phyloP scores from a whole-genome alignment of 1,140 invertebrate species.

The Drosophila chauvacae region DNA sequence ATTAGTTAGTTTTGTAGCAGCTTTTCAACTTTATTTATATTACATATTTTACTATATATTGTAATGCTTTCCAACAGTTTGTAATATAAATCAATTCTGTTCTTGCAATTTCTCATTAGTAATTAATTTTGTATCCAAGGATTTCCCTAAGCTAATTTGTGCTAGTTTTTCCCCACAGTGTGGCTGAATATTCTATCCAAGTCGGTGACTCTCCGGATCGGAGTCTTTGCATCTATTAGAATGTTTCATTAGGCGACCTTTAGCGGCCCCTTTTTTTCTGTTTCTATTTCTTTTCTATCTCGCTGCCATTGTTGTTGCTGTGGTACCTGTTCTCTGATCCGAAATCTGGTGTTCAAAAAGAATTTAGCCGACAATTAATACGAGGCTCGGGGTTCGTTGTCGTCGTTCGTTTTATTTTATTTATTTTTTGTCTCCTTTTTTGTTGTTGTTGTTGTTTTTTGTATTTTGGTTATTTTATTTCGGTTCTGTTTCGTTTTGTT shows the following conservation, averaged over 20 bases:
- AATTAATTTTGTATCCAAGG: background rate
- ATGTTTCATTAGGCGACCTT: constrained; percentile 76
- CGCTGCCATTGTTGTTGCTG: constrained; percentile 34
- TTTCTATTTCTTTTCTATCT: constrained; percentile 41
- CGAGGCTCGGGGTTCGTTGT: constrained; percentile 49
- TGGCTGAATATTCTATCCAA: constrained; percentile 35
- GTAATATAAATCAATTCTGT: background rate
- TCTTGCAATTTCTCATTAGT: too few relatives aligned
- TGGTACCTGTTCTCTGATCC: constrained; percentile 68
- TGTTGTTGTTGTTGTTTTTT: constrained; percentile 14
- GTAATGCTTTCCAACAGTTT: background rate
- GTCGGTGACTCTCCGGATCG: constrained; percentile 18
- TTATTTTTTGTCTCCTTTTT: constrained; percentile 43
- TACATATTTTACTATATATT: too few relatives aligned
- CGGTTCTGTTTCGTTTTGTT: constrained; percentile 42
- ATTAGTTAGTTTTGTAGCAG: too few relatives aligned
- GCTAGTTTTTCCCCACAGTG: constrained; percentile 3
- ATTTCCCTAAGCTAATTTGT: background rate
- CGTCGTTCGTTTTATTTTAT: constrained; percentile 29
- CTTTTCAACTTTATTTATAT: too few relatives aligned
- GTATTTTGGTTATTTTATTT: constrained; percentile 35
- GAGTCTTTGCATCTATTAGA: constrained; percentile 47
- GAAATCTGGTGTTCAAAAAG: constrained; percentile 70
- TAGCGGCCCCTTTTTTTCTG: constrained; percentile 47
- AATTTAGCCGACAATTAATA: constrained; percentile 82